phyloP scores from a whole-genome alignment of 2,113 vertebrate species.

The Loxodonta africana region DNA sequence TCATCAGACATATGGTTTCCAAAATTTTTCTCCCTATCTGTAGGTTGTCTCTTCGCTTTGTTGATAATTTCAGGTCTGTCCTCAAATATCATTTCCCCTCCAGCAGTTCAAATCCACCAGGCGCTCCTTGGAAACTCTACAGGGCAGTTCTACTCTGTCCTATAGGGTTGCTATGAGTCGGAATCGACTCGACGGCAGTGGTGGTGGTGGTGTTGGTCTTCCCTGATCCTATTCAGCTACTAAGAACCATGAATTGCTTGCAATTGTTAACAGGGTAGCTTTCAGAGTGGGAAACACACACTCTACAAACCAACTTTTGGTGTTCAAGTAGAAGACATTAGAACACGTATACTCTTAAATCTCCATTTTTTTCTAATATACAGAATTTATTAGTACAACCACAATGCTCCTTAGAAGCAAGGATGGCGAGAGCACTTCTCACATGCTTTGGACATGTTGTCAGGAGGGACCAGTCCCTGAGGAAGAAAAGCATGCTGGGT shows the following conservation, averaged over 20 bases:
- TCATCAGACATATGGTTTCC: background rate
- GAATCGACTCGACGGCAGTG: too few species aligned
- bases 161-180: too few species aligned
- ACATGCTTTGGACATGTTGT: too few species aligned
- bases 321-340: background rate
- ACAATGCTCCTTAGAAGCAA: too few species aligned
- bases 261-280: background rate
- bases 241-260: background rate
- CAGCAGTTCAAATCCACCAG: too few species aligned
- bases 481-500: too few species aligned
- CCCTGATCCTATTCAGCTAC: background rate
- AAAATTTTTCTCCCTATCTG: background rate
- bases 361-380: background rate
- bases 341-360: background rate
- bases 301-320: background rate
- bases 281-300: background rate
- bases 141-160: too few species aligned
- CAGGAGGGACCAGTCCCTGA: too few species aligned
- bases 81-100: background rate
- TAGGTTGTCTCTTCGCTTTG: background rate
- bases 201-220: background rate
- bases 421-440: too few species aligned
- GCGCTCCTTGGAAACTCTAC: too few species aligned
- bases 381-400: background rate
- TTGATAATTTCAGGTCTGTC: background rate